Evolutionary conservation across 2,888 invertebrate species (phyloP).

Genomic region (Tipula unca): DNA sequence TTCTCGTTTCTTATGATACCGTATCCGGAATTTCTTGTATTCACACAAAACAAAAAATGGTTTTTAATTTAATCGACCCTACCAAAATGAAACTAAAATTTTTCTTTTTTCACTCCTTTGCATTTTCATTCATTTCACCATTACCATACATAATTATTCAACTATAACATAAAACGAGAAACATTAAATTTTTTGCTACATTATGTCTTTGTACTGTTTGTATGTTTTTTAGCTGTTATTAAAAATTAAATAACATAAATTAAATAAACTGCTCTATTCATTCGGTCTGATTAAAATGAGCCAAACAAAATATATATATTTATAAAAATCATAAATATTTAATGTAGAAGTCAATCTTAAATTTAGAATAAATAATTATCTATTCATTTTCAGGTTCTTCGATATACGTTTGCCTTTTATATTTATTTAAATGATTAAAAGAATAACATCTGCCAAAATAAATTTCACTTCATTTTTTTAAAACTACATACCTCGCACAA

Average conservation of each 20-base stretch:
- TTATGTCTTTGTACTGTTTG: background rate
- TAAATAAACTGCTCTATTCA: background rate
- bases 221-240: background rate
- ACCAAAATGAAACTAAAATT: background rate
- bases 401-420: background rate
- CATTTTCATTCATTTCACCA: background rate
- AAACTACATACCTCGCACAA: background rate
- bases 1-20: background rate
- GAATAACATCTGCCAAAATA: background rate
- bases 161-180: background rate
- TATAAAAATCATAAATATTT: background rate
- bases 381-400: background rate
- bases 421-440: background rate
- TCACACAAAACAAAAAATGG: background rate
- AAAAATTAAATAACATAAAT: background rate
- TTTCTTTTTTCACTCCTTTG: background rate
- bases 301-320: background rate
- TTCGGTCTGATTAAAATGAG: background rate
- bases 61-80: constrained; percentile 8
- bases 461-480: background rate
- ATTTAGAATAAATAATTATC: background rate
- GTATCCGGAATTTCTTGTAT: background rate
- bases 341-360: background rate
- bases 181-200: background rate
- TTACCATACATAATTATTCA: constrained; percentile 8